These are phyloP conservation scores for Herpetotheres cachinnans DNA, from an alignment of 2,113 vertebrate species.

Conservation along the genomic window DNA sequence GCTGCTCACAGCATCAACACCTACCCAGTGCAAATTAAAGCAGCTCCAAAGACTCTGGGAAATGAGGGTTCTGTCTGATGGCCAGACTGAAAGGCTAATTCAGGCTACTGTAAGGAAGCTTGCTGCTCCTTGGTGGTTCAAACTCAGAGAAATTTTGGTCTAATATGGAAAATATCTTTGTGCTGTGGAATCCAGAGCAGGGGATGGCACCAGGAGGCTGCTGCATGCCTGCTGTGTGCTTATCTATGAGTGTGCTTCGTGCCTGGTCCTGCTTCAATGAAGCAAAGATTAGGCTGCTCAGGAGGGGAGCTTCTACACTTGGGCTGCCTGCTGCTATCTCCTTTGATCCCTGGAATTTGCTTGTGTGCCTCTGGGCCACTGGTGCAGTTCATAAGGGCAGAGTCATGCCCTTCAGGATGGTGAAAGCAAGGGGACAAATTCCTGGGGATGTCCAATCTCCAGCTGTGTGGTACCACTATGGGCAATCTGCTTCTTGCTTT, in stretches of 20 bases:
- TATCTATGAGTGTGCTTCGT: not conserved
- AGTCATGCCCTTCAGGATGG: not conserved
- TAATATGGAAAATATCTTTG: slow-evolving; percentile 22
- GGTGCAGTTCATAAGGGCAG: slow-evolving; percentile 10
- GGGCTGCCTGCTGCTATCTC: slow-evolving; percentile 7
- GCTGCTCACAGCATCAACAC: not conserved
- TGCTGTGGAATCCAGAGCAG: slow-evolving; percentile 1
- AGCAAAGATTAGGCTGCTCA: slow-evolving; percentile 41
- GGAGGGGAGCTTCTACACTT: slow-evolving; percentile 18
- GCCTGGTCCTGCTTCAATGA: slow-evolving; percentile 34
- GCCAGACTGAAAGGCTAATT: not conserved
- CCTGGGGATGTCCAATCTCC: not conserved
- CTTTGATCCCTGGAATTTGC: slow-evolving; percentile 53
- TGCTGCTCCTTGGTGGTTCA: not conserved
- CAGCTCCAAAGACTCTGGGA: not conserved
- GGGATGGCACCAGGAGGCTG: slow-evolving; percentile 1
- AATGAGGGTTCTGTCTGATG: not conserved
- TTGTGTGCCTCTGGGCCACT: not conserved
- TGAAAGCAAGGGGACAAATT: not conserved
- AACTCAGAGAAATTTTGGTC: not conserved
- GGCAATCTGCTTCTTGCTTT: not conserved
- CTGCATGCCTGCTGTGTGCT: slow-evolving; percentile 11
- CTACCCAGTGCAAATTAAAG: not conserved
- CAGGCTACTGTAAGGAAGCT: not conserved
- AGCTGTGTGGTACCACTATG: fast-evolving